These are phyloP conservation scores for Mnemiopsis leidyi DNA, from an alignment of 37 sponge, comb jelly and placozoan species.

Conservation along the genomic window DNA sequence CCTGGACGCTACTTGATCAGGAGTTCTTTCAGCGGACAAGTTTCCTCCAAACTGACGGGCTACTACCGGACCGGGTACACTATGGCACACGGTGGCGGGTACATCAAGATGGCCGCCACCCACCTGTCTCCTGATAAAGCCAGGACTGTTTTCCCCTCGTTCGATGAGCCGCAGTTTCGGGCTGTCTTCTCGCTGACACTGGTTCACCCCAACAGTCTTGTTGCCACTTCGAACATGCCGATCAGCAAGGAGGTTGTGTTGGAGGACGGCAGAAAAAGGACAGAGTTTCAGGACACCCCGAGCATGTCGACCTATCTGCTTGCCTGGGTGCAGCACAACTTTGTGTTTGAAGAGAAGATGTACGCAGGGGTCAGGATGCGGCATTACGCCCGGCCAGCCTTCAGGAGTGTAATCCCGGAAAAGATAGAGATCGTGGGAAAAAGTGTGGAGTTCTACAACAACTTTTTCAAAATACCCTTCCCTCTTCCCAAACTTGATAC, in stretches of 20 bases:
- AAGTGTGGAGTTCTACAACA: not conserved
- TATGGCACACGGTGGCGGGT: not conserved
- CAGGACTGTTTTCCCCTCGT: constrained; percentile 49
- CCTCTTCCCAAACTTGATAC: constrained; percentile 41
- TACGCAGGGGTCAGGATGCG: constrained; percentile 4
- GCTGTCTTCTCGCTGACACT: constrained; percentile 13
- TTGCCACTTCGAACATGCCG: constrained; percentile 52
- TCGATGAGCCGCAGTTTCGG: constrained; percentile 53
- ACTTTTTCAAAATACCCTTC: constrained; percentile 41
- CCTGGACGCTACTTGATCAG: not conserved
- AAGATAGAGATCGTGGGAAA: not conserved
- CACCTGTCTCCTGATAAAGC: constrained; percentile 62
- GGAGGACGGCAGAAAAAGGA: not conserved
- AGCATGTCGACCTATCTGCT: constrained; percentile 61
- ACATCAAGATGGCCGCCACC: constrained; percentile 36
- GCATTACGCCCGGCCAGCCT: not conserved
- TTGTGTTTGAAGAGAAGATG: not conserved
- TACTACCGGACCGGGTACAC: constrained; percentile 24
- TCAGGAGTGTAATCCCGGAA: not conserved
- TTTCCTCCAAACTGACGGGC: not conserved
- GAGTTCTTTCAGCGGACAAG: not conserved
- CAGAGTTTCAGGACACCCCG: not conserved
- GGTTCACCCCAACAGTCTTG: not conserved
- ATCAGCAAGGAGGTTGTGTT: not conserved
- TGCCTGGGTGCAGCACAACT: constrained; percentile 61